Evolutionary conservation across 2,888 invertebrate genomes (phyloP), one percentile per base, ranked within the genome.

Genomic region (Antheraea yamamai): DNA sequence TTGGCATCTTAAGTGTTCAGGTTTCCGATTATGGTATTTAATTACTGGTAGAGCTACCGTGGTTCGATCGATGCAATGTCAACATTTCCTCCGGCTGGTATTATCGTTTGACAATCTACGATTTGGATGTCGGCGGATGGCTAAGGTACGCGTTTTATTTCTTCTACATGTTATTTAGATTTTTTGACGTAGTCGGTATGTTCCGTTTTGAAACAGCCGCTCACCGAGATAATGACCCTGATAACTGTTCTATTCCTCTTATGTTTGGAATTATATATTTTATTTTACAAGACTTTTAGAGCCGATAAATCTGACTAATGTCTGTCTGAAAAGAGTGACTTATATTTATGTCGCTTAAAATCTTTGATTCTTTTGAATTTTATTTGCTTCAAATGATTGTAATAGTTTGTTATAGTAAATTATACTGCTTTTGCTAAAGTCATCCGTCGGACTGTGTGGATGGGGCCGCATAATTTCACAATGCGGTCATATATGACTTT

Each of bases 101-200:
- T 80, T 88, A 90, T 91, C 90, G 80, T 73, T 81, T 88, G 90
- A 89, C 89, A 86, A 86, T 80, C 80, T 79, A 73, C 73, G 77
- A 77, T 76, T 76, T 76, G 78, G 76, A 79, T 76, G 79, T 78
- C 84, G 84, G 82, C 84, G 83, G 82, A 81, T 80, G 79, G 79
- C 81, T 82, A 79, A 84, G 79, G 86, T 88, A 89, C 87, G 84
- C 80, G 78, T 79, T 79, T 79, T 78, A 80, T 79, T 79, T 61
- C 61, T 61, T 61, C 23, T 61, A 61, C 61, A 80, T 75, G 79
- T 80, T 80, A 79, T 81, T 79, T 76, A 80, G 79, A 77, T 80
- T 83, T 84, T 83, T 85, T 79, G 79, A 20, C 55, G 47, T 47
- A 12, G 47, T 47, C 47, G 20, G 26, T 58, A 35, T 51, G 61